Base-by-base conservation (phyloP, 2,797 vertebrate genomes). In the Cryptoprocta ferox region DNA sequence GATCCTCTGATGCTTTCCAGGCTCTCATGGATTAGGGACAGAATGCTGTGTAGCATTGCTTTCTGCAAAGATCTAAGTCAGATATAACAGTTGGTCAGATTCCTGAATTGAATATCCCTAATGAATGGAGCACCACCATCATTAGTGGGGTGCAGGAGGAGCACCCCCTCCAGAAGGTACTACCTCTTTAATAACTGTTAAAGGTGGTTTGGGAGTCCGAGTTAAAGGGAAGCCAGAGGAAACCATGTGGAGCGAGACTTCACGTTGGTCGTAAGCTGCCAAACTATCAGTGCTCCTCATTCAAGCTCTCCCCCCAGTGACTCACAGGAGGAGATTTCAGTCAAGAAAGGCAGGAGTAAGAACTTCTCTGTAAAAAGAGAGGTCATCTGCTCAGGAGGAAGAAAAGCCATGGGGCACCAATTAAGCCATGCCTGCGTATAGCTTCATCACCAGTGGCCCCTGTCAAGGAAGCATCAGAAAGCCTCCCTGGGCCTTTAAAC, bases 351-450 rank as follows among this genome's bases (percentile, higher is more conserved):
- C 71, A 45, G 15, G 59, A 66, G 10, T 21, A 5, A 42, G 78
- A 93, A 76, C 45, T n/a, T 87, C 50, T 86, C 35, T 88, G 48
- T 15, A 78, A 89, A 80, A 80, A 11, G 2, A 24, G 66, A 66
- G 65, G 45, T 50, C 35, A 24, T 42, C 83, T 19, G 4, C 66
- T 89, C 24, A 5, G 93, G 26, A 81, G 73, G 48, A 42, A 18
- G 63, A 45, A 83, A 61, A n/a, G 35, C 13, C 39, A 2, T 1
- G 24, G 63, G 35, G 26, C 30, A 26, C 42, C 91, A 61, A 42
- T 76, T 16, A 91, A 95, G 84, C 91, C 71, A 3, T 88, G 66
- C 32, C 68, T 45, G 32, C 1, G 0, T 19, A 59, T 24, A 4
- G 68, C 66, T 39, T 32, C 76, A 8, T 91, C 83, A 39, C 56